Percentiles rank a stretch among this genome's conserved stretches.
phyloP scores from a whole-genome alignment of 2,113 vertebrate genomes.

The Stegastes partitus region DNA sequence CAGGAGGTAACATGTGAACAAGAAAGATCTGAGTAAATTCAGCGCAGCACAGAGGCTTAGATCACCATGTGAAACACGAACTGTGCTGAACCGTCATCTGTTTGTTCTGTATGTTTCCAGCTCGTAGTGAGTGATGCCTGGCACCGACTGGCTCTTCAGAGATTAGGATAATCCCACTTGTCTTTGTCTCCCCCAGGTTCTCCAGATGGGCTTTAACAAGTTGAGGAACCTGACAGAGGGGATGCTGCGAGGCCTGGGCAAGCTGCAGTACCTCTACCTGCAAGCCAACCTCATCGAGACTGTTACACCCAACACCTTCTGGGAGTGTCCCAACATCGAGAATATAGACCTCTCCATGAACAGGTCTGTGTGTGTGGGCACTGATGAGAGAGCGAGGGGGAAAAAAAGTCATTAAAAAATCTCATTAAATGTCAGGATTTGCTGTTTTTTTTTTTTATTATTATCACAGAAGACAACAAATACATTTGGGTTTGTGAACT shows the following conservation, averaged over 20 bases:
- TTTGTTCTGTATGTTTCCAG: conserved; percentile 63
- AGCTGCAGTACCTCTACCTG: conserved; percentile 98
- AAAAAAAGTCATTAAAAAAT: too few relatives aligned
- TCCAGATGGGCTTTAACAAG: conserved; percentile 84
- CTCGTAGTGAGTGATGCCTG: conserved; percentile 56
- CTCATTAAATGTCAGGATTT: too few relatives aligned
- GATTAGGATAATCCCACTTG: conserved; percentile 82
- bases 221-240: conserved; percentile 97
- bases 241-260: conserved; percentile 94
- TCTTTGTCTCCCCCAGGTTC: conserved; percentile 77
- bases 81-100: conserved; percentile 55
- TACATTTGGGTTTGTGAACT: too few relatives aligned
- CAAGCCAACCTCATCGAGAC: conserved; percentile 98
- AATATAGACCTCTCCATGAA: conserved; percentile 99
- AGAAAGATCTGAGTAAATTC: conserved; percentile 58
- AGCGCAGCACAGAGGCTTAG: conserved; percentile 53
- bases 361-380: conserved; percentile 69
- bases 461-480: too few relatives aligned
- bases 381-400: too few relatives aligned
- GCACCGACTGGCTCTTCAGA: conserved; percentile 49
- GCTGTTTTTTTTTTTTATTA: too few relatives aligned
- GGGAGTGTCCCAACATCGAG: conserved; percentile 96
- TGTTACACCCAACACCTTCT: conserved; percentile 95
- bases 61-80: conserved; percentile 70
- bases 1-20: conserved; percentile 64